These are phyloP conservation scores for Tetheella fluctuosa DNA, from an alignment of 2,888 invertebrate species.

Conservation along the genomic window DNA sequence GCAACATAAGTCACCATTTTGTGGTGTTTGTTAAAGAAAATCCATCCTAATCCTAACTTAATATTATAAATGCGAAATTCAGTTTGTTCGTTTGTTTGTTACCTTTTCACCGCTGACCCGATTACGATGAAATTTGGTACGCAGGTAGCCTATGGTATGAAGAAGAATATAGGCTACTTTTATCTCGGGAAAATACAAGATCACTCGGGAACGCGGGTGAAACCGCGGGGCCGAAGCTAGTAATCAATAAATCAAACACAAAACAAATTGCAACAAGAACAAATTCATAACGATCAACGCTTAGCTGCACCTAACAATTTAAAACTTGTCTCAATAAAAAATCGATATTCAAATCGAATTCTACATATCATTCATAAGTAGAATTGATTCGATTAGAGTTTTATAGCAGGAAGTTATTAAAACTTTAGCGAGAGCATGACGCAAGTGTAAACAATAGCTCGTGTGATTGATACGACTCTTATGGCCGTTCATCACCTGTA, in stretches of 20 bases:
- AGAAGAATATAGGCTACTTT: too few relatives aligned
- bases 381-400: constrained; percentile 8
- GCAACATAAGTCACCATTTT: too few relatives aligned
- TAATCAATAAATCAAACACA: background rate
- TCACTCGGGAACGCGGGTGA: too few relatives aligned
- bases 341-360: constrained; percentile 10
- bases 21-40: background rate
- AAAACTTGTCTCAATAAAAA: background rate
- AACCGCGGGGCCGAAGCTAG: too few relatives aligned
- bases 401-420: constrained; percentile 16
- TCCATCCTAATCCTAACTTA: too few relatives aligned
- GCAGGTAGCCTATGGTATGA: too few relatives aligned
- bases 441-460: constrained; percentile 55
- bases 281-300: background rate
- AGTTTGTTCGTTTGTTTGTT: too few relatives aligned
- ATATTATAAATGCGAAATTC: too few relatives aligned
- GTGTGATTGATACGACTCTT: constrained; percentile 41
- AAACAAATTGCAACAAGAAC: background rate
- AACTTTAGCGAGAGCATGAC: constrained; percentile 44
- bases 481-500: constrained; percentile 46
- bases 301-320: background rate
- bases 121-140: too few relatives aligned
- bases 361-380: constrained; percentile 2
- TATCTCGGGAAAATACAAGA: too few relatives aligned
- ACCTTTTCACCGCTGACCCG: too few relatives aligned